Conservation (phyloP, 2,797 vertebrate species). For the Alcedo atthis region DNA sequence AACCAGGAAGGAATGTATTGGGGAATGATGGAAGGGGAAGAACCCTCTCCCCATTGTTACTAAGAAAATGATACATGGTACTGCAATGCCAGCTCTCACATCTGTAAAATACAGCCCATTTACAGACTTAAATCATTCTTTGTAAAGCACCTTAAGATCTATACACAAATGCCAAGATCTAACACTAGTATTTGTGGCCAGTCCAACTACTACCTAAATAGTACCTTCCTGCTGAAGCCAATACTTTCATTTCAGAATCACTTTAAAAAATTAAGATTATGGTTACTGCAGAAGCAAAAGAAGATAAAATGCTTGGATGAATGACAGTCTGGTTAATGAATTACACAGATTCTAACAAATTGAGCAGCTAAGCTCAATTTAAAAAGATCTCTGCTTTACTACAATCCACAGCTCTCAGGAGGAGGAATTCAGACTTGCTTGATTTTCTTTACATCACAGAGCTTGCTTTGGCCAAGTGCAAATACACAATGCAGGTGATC, state of each 20-base stretch:
- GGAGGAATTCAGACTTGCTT: background rate
- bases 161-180: background rate
- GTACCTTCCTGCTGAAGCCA: background rate
- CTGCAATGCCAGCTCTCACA: background rate
- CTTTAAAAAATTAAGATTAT: background rate
- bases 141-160: background rate
- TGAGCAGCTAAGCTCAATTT: background rate
- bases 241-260: background rate
- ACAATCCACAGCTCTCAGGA: background rate
- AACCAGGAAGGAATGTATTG: background rate
- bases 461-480: background rate
- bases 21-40: background rate
- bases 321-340: background rate
- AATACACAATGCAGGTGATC: background rate
- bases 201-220: background rate
- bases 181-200: background rate
- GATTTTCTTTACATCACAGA: background rate
- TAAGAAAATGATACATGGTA: background rate
- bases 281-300: background rate
- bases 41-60: background rate
- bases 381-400: background rate
- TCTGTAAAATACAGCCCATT: background rate
- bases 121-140: background rate
- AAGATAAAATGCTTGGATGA: background rate
- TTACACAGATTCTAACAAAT: background rate